phyloP scores from a whole-genome alignment of 2,888 invertebrate genomes.

The Dryococelus australis region DNA sequence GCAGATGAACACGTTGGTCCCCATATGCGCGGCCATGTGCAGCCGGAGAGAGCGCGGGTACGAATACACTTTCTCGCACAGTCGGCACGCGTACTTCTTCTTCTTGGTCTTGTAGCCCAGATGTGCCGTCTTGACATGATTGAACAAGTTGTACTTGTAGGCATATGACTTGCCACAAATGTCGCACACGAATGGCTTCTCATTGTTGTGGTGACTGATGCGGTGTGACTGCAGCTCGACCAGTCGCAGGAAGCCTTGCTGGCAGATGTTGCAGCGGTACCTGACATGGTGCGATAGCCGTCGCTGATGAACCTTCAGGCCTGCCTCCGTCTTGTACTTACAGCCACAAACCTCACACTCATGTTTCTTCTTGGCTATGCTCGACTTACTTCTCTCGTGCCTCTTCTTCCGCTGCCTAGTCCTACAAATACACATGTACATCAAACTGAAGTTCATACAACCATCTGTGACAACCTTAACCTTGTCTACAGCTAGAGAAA shows the following conservation, averaged over 20 bases:
- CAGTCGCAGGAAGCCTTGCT: background rate
- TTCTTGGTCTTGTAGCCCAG: slow-evolving; percentile 47
- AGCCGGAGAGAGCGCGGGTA: slow-evolving; percentile 47
- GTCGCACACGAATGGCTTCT: slow-evolving; percentile 50
- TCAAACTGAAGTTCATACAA: no score
- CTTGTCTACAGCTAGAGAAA: no score
- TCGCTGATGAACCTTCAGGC: background rate
- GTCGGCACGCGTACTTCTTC: slow-evolving; percentile 50
- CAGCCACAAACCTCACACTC: background rate
- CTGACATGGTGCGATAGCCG: background rate
- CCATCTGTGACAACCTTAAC: no score
- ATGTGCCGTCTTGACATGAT: slow-evolving; percentile 54
- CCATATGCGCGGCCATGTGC: slow-evolving; percentile 46
- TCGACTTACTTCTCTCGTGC: background rate
- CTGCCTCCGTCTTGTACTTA: background rate
- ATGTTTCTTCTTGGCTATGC: background rate
- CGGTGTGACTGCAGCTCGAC: slow-evolving; percentile 17
- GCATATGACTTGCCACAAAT: slow-evolving; percentile 56
- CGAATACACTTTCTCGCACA: slow-evolving; percentile 50
- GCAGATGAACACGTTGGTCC: slow-evolving; percentile 39
- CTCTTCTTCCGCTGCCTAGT: background rate
- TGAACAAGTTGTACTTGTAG: slow-evolving; percentile 56
- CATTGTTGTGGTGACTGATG: background rate
- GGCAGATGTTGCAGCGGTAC: slow-evolving; percentile 21
- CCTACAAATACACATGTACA: no score